Evolutionary conservation across 2,888 invertebrate genomes (phyloP), one percentile per base, ranked within the genome.

Genomic region (Eurytoma californica): DNA sequence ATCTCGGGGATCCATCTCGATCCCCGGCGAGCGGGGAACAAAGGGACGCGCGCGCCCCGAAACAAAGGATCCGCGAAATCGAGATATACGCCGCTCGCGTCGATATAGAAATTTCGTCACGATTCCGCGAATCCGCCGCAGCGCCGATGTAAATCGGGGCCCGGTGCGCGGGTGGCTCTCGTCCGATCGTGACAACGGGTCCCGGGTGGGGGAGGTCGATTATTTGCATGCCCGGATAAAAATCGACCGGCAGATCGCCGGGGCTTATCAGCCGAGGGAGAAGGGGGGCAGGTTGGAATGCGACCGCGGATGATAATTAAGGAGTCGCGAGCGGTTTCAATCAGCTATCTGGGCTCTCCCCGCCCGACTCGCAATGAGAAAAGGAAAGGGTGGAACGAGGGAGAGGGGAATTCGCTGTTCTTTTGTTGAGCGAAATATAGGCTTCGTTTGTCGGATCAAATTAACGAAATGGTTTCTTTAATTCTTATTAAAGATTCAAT

Each of bases 101-200:
- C 47, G 72, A 77, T 80, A 80, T 72, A 80, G 60, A 80, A 72
- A 83, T 83, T 82, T 83, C 82, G 81, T 83, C 83, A 82, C 83
- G 83, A 84, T 84, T 84, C 84, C 81, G 81, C 83, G 84, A 84
- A 84, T 49, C 68, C 70, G 61, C 39, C 60, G 76, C 68, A 53
- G 76, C 68, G 60, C 28, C 55, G 72, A 57, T 72, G 60, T 24
- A 12, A 39, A 80, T 80, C 68, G 78, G 39, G 39, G 57, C 55
- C 66, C 60, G 65, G 28, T 49, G 65, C 51, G 51, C 77, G 72
- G 79, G 77, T 81, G 79, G 77, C 67, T 66, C 67, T 66, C 66
- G 49, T 63, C 39, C 69, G 51, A 73, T 79, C 73, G 73, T 57
- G 68, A 76, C 75, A 72, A 72, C 72, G 65, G 55, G 58, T 60